phyloP scores from a whole-genome alignment of 92 coral and sea anemone genomes.

The Phenganax stokvisi region DNA sequence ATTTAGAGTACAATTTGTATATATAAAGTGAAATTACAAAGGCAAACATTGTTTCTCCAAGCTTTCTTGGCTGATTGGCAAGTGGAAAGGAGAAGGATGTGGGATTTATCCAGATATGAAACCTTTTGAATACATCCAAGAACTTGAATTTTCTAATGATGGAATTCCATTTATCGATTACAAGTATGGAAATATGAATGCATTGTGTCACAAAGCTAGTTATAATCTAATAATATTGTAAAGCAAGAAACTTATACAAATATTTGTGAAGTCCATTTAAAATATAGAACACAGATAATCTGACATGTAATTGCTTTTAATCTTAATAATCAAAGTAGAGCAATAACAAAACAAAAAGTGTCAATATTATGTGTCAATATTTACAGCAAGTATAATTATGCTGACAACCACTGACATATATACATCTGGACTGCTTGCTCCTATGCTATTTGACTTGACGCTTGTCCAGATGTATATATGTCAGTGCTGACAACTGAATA shows the following conservation, averaged over 20 bases:
- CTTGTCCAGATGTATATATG: background rate
- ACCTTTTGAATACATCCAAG: conserved; percentile 77
- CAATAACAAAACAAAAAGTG: no score
- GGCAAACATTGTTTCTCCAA: background rate
- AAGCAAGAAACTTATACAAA: no score
- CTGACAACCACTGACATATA: no score
- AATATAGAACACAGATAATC: no score
- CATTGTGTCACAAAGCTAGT: background rate
- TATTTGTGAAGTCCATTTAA: no score
- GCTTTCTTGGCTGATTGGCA: conserved; percentile 86
- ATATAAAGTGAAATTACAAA: background rate
- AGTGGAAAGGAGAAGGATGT: conserved; percentile 92
- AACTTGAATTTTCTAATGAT: conserved; percentile 64
- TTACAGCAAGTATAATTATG: no score
- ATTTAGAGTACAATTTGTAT: background rate
- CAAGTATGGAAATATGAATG: conserved; percentile 53
- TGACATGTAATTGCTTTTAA: no score
- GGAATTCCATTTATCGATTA: conserved; percentile 80
- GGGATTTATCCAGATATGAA: conserved; percentile 78
- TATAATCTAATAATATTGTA: conserved; percentile 17
- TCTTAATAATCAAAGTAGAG: no score
- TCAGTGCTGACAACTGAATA: background rate
- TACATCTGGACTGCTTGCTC: no score
- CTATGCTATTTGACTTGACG: background rate
- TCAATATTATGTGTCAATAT: no score